Conservation (phyloP, 1,140 invertebrate species). For the Zaprionus capensis region DNA sequence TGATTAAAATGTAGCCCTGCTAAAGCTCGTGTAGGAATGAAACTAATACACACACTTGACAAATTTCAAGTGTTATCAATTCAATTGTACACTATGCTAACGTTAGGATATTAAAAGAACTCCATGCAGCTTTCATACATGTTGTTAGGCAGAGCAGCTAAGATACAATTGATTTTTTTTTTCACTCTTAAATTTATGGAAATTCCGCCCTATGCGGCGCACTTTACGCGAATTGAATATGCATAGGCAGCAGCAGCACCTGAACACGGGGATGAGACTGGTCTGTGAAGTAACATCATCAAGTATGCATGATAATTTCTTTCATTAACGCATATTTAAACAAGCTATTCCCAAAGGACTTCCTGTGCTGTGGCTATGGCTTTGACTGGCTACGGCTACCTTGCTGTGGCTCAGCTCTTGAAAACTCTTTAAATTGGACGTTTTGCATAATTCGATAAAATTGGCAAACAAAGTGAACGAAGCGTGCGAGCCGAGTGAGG, state of each 20-base stretch:
- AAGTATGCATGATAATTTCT: slow-evolving; percentile 76
- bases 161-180: slow-evolving; percentile 30
- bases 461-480: slow-evolving; percentile 58
- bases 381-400: not conserved
- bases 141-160: slow-evolving; percentile 24
- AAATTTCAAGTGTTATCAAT: not conserved
- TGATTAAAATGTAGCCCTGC: slow-evolving; percentile 52
- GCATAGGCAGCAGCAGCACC: slow-evolving; percentile 48
- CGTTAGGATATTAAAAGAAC: not conserved
- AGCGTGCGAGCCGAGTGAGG: slow-evolving; percentile 18
- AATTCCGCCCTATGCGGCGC: slow-evolving; percentile 48
- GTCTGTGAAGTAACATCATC: slow-evolving; percentile 48
- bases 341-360: slow-evolving; percentile 27
- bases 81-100: slow-evolving; percentile 10
- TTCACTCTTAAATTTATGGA: slow-evolving; percentile 65
- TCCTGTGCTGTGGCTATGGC: slow-evolving; percentile 8
- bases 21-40: not conserved
- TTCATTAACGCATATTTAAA: slow-evolving; percentile 81
- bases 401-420: not conserved
- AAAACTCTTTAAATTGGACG: slow-evolving; percentile 36
- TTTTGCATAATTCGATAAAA: slow-evolving; percentile 80
- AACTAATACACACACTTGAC: not conserved
- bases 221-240: slow-evolving; percentile 72
- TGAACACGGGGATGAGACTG: not conserved
- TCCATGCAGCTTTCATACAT: not conserved